Evolutionary conservation across 2,797 vertebrate species (phyloP).

Genomic region (Gobionotothen gibberifrons): DNA sequence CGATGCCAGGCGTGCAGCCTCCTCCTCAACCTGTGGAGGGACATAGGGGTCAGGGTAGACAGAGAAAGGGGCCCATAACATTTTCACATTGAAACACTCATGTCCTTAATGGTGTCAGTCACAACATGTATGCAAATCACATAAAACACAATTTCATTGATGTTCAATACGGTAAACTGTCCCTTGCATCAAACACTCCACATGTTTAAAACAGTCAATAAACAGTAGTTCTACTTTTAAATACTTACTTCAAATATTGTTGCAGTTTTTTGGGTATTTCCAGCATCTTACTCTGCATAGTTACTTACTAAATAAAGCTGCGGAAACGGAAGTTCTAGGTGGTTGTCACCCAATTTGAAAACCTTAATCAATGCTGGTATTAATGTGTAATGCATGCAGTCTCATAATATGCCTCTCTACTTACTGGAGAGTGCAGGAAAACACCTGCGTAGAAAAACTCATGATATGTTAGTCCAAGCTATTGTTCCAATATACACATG

Average conservation of each 20-base stretch:
- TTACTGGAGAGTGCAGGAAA: not conserved
- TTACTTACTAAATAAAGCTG: conserved; percentile 11
- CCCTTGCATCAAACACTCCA: conserved; percentile 1
- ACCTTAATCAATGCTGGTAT: not conserved
- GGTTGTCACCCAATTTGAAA: conserved; percentile 1
- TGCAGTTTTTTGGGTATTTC: conserved; percentile 18
- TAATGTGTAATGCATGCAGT: conserved; percentile 7
- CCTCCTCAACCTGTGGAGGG: conserved; percentile 88
- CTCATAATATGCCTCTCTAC: not conserved
- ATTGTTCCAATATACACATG: conserved; percentile 3
- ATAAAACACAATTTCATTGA: not conserved
- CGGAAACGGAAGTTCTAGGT: not conserved
- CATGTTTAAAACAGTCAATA: not conserved
- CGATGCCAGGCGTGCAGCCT: conserved; percentile 89
- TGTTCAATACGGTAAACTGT: conserved; percentile 1
- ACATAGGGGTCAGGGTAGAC: conserved; percentile 33
- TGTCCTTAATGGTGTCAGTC: not conserved
- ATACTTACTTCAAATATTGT: conserved; percentile 20
- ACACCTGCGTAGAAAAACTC: conserved; percentile 17
- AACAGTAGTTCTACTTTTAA: not conserved
- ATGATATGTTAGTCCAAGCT: conserved; percentile 15
- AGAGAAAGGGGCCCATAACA: conserved; percentile 46
- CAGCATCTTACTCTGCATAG: conserved; percentile 7
- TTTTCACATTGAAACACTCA: conserved; percentile 1
- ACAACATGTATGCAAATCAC: not conserved